Evolutionary conservation across 1,140 invertebrate species (phyloP), one percentile per base, ranked within the genome.

Genomic region (Plodia interpunctella): DNA sequence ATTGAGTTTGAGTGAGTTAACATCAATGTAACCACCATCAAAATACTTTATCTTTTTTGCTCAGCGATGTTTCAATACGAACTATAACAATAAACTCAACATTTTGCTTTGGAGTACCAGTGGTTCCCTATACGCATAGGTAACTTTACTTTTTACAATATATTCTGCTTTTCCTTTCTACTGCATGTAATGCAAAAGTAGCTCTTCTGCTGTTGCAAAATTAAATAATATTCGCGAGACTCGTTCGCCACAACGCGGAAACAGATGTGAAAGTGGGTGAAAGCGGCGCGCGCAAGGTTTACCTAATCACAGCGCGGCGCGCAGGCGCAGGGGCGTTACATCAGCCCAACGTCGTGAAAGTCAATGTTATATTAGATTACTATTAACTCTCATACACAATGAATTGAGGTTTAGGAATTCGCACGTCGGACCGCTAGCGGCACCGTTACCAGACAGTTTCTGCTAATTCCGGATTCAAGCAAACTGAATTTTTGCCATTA

Each of bases 261-360:
- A 73, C 75, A 57, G 52, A 59, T 80, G 85, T 80, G 85, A 86
- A 88, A 88, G 86, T 88, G 75, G 76, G 85, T 80, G 86, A 88
- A 88, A 88, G 86, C 83, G 74, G 74, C 71, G 70, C 62, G 63
- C 63, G 74, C 79, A 79, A 76, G 76, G 79, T 87, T 87, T 88
- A 87, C 83, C 82, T 87, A 88, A 86, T 79, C 70, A 69, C 69
- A 55, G 20, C 51, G 55, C 62, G 53, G 59, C 67, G 68, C 62
- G 62, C 62, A 70, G 62, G 68, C 64, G 65, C 44, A 50, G 60
- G 66, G 60, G 70, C 62, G 65, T 53, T 49, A 49, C 30, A 49
- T 54, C 20, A 49, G 49, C 62, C 59, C 44, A 49, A 59, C 73
- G 63, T 78, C 80, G 83, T 84, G 86, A 88, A 88, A 88, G 86